Evolutionary conservation across 2,797 vertebrate genomes (phyloP), one percentile per base, ranked within the genome.

Genomic region (Gobio occitaniae): DNA sequence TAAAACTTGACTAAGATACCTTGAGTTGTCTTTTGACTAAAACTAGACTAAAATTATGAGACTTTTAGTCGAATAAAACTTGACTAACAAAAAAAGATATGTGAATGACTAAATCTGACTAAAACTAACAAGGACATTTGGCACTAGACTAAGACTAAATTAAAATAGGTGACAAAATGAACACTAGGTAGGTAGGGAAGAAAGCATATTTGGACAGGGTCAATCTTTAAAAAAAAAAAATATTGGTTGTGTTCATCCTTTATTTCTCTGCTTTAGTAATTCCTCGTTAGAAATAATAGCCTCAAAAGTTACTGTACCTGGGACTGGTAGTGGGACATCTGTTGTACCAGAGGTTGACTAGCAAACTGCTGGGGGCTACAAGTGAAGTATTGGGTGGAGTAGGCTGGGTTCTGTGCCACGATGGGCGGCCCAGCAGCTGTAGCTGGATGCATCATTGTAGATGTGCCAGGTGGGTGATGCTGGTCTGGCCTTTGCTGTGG

Each of bases 311-410:
- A 38, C 8, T n/a, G 90, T 95, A 97, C 96, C 96, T 97, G 98
- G 87, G 98, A 97, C 38, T 99, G 98, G 92, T 98, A 99, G 92
- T 99, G 98, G 80, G 97, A 95, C 95, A 99, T 96, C 89, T 98
- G 98, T 94, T 98, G 98, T 88, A 99, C 96, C 71, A 99, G 96
- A 21, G 96, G 97, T 92, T 99, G 98, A 92, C 95, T 99, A 90
- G 98, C 93, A 93, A 99, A 99, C 94, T 99, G 98, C 89, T 98
- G 98, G 16, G 98, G 98, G 90, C 96, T 98, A 92, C 99, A 99
- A 87, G 98, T 94, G 86, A 99, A 98, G 86, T 99, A 99, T 84
- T 99, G 98, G 38, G 98, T 90, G 48, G 98, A 96, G 89, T 99
- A 99, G 74, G 96, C 97, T 2, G 97, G 97, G 86, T 93, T 97